Conservation (phyloP, 1,140 invertebrate species). For the Zaprionus taronus region DNA sequence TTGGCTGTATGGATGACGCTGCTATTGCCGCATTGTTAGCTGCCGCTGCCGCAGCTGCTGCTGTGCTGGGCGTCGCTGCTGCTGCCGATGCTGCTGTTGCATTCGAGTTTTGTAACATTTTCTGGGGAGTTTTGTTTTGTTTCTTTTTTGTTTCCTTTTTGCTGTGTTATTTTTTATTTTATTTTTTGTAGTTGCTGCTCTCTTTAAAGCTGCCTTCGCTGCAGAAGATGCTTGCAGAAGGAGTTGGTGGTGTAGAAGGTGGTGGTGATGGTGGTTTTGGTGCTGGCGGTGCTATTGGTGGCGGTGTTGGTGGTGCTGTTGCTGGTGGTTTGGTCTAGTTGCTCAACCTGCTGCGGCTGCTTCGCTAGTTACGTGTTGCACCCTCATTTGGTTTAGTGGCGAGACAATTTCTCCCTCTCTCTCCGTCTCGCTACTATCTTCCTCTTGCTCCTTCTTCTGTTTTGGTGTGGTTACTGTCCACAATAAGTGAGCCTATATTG, state of each 20-base stretch:
- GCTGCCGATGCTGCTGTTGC: conserved; percentile 50
- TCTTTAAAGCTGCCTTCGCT: conserved; percentile 5
- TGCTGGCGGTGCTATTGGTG: conserved; percentile 26
- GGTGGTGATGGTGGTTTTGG: conserved; percentile 4
- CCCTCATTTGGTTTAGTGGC: conserved; percentile 34
- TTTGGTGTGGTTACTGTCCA: conserved; percentile 30
- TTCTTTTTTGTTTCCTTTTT: conserved; percentile 13
- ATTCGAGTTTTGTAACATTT: conserved; percentile 81
- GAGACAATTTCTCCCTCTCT: conserved; percentile 4
- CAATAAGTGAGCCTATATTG: conserved; percentile 35
- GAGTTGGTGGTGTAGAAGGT: conserved; percentile 7
- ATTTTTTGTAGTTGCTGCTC: conserved; percentile 6
- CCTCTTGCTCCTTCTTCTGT: not conserved
- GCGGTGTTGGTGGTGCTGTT: conserved; percentile 34
- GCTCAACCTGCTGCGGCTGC: conserved; percentile 16
- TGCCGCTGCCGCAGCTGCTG: conserved; percentile 61
- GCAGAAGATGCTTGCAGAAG: conserved; percentile 9
- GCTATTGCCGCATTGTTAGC: conserved; percentile 68
- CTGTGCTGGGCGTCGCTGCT: conserved; percentile 53
- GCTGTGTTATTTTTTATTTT: conserved; percentile 18
- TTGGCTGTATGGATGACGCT: conserved; percentile 78
- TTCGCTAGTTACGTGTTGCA: conserved; percentile 41
- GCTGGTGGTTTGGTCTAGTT: conserved; percentile 5
- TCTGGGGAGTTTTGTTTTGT: conserved; percentile 25
- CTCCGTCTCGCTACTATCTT: not conserved